phyloP scores from a whole-genome alignment of 2,888 invertebrate species.

The Neoaliturus tenellus region DNA sequence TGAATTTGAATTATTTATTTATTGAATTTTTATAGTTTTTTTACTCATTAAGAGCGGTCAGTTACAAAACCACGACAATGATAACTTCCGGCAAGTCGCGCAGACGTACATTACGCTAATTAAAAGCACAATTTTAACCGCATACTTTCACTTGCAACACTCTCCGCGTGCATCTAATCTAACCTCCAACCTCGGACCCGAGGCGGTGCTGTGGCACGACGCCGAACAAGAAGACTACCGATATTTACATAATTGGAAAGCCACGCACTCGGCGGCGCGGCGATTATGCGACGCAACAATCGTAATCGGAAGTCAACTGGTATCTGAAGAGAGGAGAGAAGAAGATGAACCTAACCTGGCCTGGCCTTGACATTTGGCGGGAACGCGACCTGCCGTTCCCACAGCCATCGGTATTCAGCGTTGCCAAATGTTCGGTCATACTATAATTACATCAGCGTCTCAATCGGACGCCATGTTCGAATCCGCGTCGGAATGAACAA shows the following conservation, averaged over 20 bases:
- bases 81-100: too few relatives aligned
- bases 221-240: background rate
- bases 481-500: too few relatives aligned
- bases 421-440: constrained; percentile 22
- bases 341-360: constrained; percentile 3
- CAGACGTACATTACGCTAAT: too few relatives aligned
- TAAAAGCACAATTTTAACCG: constrained; percentile 15
- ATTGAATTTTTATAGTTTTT: too few relatives aligned
- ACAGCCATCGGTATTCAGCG: constrained; percentile 17
- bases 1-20: too few relatives aligned
- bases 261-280: background rate
- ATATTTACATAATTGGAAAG: constrained; percentile 24
- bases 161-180: constrained; percentile 20
- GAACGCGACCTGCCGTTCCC: constrained; percentile 1
- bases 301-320: constrained; percentile 8
- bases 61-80: too few relatives aligned
- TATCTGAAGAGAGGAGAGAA: background rate
- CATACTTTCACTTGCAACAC: constrained; percentile 9
- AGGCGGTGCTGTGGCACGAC: too few relatives aligned
- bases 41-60: too few relatives aligned
- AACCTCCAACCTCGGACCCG: background rate
- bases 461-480: background rate
- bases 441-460: constrained; percentile 7
- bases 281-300: background rate
- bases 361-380: constrained; percentile 21